These are phyloP conservation scores for Chroicocephalus ridibundus DNA, from an alignment of 2,113 vertebrate species.

Conservation along the genomic window DNA sequence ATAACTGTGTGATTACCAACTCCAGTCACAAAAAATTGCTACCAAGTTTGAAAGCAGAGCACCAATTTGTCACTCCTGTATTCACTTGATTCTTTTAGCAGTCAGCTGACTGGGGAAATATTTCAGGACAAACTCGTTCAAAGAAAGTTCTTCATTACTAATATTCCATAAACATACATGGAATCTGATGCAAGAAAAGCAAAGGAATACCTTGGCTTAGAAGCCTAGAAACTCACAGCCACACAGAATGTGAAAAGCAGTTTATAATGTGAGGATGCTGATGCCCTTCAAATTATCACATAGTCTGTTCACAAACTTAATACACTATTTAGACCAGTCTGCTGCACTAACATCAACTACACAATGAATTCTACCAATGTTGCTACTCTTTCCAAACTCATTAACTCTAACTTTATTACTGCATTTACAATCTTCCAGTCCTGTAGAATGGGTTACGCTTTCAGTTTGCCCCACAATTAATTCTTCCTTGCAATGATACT, in stretches of 20 bases:
- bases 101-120: not conserved
- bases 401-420: not conserved
- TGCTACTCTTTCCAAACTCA: not conserved
- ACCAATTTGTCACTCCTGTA: not conserved
- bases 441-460: not conserved
- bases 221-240: not conserved
- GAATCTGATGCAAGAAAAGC: not conserved
- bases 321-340: not conserved
- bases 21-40: not conserved
- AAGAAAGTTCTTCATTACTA: not conserved
- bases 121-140: not conserved
- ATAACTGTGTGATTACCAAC: not conserved
- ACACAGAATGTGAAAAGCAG: not conserved
- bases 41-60: not conserved
- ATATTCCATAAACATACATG: not conserved
- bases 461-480: not conserved
- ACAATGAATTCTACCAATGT: not conserved
- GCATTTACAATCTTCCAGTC: not conserved
- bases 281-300: not conserved
- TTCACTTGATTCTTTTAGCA: not conserved
- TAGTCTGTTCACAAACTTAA: not conserved
- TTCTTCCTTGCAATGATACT: not conserved
- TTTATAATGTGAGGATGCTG: not conserved
- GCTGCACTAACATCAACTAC: not conserved
- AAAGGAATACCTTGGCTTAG: not conserved